Percentiles rank a stretch among this genome's conserved stretches.
Evolutionary conservation across 1,140 invertebrate species (phyloP).

Genomic region (Cyrtorhinus lividipennis): DNA sequence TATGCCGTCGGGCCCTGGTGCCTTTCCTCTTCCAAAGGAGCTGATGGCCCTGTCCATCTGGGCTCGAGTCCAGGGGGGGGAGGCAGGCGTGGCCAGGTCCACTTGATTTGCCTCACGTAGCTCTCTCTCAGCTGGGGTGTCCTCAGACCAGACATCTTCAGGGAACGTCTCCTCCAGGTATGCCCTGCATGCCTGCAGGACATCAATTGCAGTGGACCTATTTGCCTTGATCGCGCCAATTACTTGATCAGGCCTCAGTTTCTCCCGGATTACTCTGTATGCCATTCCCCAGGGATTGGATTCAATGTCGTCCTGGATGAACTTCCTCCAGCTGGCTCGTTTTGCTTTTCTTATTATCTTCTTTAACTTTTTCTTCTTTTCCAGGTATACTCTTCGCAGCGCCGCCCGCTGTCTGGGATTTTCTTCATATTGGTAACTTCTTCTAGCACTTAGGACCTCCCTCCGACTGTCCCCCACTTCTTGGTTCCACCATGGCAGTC

Average conservation of each 20-base stretch:
- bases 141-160: background rate
- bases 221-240: background rate
- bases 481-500: background rate
- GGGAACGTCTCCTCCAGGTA: background rate
- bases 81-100: background rate
- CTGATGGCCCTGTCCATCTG: background rate
- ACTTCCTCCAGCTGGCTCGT: background rate
- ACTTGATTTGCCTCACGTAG: background rate
- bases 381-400: background rate
- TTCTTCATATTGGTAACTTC: no score
- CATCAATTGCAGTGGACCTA: background rate
- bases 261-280: background rate
- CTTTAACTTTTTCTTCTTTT: background rate
- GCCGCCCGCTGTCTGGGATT: no score
- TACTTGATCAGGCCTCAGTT: background rate
- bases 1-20: background rate
- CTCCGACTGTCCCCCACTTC: background rate
- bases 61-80: background rate
- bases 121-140: background rate
- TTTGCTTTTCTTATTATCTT: background rate
- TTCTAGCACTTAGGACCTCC: background rate
- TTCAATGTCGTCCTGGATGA: background rate
- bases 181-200: background rate
- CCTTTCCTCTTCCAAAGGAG: background rate
- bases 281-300: background rate